These are phyloP conservation scores for Sisor rabdophorus DNA, from an alignment of 2,113 vertebrate genomes.

Conservation along the genomic window DNA sequence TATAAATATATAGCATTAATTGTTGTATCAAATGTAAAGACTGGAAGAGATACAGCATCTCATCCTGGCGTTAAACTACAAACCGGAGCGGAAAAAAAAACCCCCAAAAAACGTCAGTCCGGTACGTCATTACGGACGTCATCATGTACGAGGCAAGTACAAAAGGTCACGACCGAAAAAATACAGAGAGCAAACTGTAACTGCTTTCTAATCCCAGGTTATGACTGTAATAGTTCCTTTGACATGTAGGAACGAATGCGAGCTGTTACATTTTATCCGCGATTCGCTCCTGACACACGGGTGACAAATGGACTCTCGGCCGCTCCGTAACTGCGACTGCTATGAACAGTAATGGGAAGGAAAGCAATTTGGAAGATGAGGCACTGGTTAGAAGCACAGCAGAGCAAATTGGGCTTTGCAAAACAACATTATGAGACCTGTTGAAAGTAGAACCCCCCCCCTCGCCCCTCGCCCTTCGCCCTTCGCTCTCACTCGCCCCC, in stretches of 20 bases:
- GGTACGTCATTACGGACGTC: too few species aligned
- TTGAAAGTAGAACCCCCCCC: background rate
- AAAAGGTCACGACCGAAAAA: background rate
- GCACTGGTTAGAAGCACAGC: background rate
- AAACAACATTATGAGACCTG: slow-evolving; percentile 9
- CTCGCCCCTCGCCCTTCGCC: background rate
- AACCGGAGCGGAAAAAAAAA: background rate
- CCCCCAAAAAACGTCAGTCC: background rate
- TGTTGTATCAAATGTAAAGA: background rate
- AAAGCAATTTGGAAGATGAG: slow-evolving; percentile 25
- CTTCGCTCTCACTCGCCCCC: background rate
- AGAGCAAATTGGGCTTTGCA: slow-evolving; percentile 12
- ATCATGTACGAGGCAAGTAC: background rate
- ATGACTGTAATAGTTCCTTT: background rate
- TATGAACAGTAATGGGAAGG: background rate
- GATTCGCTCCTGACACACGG: background rate
- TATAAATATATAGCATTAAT: background rate
- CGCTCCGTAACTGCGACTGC: background rate
- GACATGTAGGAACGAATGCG: background rate
- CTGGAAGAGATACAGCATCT: background rate
- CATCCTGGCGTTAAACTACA: background rate
- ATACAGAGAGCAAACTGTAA: background rate
- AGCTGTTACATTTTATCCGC: background rate
- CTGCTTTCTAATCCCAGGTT: background rate
- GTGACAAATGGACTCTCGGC: background rate